Evolutionary conservation across 2,797 vertebrate genomes (phyloP).

Genomic region (Notoglanidium macrostoma): DNA sequence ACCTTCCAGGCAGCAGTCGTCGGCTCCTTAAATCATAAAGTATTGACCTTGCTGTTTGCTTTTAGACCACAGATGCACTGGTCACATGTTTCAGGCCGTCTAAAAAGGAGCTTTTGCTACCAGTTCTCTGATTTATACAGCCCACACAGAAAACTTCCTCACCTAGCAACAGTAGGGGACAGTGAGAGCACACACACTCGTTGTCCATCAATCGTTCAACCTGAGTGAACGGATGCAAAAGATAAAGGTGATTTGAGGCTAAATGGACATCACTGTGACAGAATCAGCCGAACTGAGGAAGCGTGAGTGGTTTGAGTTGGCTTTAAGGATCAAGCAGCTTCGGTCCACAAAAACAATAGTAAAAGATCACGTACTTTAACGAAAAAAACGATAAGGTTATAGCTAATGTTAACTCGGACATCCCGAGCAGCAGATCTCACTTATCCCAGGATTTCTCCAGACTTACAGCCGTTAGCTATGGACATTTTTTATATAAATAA

Average conservation of each 20-base stretch:
- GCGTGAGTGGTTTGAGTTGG: neutral
- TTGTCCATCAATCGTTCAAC: neutral
- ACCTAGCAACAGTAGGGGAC: slow-evolving; percentile 67
- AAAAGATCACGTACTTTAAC: neutral
- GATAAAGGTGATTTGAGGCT: neutral
- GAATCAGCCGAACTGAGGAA: neutral
- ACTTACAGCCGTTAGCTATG: neutral
- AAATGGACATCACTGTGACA: too few species aligned
- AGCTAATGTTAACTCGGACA: neutral
- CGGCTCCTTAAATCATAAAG: neutral
- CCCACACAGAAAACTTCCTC: slow-evolving; percentile 63
- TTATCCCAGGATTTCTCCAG: neutral
- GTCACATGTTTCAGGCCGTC: slow-evolving; percentile 39
- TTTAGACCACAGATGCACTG: neutral
- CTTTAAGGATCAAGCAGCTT: neutral
- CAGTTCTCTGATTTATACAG: slow-evolving; percentile 63
- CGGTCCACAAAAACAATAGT: neutral
- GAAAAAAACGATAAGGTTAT: neutral
- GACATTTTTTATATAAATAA: neutral
- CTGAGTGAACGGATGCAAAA: neutral
- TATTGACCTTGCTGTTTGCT: neutral
- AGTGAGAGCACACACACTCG: slow-evolving; percentile 19
- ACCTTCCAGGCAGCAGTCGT: neutral
- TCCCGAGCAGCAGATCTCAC: neutral
- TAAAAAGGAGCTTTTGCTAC: slow-evolving; percentile 22